Percentiles rank a stretch among this genome's conserved stretches.
Evolutionary conservation across 2,888 invertebrate species (phyloP).

Genomic region (Anticlea derivata): DNA sequence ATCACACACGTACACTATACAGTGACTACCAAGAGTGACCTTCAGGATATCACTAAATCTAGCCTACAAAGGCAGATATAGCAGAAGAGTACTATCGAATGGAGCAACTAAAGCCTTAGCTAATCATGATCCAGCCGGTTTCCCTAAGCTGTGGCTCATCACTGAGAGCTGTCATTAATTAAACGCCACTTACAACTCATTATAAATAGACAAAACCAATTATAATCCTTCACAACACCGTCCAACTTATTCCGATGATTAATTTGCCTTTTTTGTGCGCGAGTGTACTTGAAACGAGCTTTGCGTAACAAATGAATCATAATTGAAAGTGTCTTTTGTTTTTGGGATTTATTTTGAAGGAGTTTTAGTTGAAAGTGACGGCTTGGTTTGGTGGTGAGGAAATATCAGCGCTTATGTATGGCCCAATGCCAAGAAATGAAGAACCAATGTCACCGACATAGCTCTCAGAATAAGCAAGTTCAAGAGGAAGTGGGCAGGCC

Average conservation of each 20-base stretch:
- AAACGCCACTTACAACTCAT: slow-evolving; percentile 70
- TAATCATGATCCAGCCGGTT: neutral
- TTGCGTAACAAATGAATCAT: slow-evolving; percentile 43
- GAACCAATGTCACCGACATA: no score
- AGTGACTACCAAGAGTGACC: no score
- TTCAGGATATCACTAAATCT: no score
- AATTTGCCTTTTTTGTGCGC: slow-evolving; percentile 54
- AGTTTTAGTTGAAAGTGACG: slow-evolving; percentile 27
- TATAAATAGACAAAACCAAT: slow-evolving; percentile 75
- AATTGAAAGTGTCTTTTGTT: slow-evolving; percentile 54
- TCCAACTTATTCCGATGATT: slow-evolving; percentile 55
- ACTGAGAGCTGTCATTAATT: slow-evolving; percentile 67
- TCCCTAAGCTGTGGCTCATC: slow-evolving; percentile 39
- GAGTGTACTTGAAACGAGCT: slow-evolving; percentile 44
- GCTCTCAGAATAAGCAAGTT: no score
- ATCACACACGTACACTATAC: no score
- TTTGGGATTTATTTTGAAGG: slow-evolving; percentile 41
- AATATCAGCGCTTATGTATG: slow-evolving; percentile 2
- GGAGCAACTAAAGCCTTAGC: no score
- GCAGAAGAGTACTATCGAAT: no score
- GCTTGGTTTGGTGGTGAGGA: slow-evolving; percentile 17
- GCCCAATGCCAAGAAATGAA: no score
- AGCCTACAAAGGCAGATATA: no score
- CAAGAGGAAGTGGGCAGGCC: no score
- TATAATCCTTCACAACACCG: slow-evolving; percentile 59